A percentile compares a stretch with the other conserved stretches of the same genome.
phyloP scores from a whole-genome alignment of 2,888 invertebrate genomes.

The Erannis defoliaria region DNA sequence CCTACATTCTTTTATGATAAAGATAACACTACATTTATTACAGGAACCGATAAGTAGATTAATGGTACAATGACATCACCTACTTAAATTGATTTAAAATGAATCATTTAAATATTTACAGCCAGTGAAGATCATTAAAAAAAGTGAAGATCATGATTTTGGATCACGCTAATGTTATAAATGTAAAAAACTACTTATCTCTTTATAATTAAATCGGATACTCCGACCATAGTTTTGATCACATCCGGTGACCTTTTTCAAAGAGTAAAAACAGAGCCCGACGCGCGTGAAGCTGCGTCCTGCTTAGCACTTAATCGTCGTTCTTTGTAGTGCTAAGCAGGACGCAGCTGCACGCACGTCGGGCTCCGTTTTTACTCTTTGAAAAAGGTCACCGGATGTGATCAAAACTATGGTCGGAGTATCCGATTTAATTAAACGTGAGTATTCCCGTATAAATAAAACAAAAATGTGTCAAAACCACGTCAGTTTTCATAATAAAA shows the following conservation, averaged over 20 bases:
- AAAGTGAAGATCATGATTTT: slow-evolving; percentile 6
- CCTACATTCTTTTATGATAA: not conserved
- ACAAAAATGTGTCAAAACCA: too few relatives aligned
- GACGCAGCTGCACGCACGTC: too few relatives aligned
- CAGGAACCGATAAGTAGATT: not conserved
- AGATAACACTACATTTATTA: not conserved
- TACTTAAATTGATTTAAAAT: slow-evolving; percentile 15
- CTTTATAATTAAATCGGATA: too few relatives aligned
- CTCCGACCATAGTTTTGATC: too few relatives aligned
- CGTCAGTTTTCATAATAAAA: not conserved
- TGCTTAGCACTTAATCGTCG: too few relatives aligned
- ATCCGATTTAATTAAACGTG: not conserved
- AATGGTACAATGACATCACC: slow-evolving; percentile 8
- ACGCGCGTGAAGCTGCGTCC: too few relatives aligned
- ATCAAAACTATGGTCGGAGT: not conserved
- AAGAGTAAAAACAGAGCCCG: too few relatives aligned
- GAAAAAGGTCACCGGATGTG: too few relatives aligned
- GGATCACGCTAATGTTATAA: not conserved
- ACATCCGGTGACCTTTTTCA: too few relatives aligned
- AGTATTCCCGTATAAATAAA: not conserved
- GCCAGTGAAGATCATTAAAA: not conserved
- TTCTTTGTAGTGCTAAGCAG: too few relatives aligned
- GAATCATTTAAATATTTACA: slow-evolving; percentile 7
- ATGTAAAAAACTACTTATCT: too few relatives aligned
- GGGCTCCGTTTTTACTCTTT: too few relatives aligned